These are phyloP conservation scores for Uloborus plumipes DNA, from an alignment of 2,888 invertebrate species.

Conservation along the genomic window DNA sequence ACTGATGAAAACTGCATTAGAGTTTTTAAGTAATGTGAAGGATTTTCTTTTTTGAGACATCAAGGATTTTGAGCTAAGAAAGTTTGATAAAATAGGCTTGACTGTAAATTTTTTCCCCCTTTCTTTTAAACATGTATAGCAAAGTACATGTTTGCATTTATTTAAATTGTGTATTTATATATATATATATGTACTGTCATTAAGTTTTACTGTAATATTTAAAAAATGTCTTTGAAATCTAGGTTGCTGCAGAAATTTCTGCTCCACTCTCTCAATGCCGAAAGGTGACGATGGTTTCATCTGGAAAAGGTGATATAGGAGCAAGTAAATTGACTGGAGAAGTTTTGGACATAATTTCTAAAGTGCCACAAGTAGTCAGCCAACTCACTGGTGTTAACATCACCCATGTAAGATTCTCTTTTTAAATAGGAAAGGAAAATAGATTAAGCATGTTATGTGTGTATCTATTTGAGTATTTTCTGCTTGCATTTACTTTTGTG, in stretches of 20 bases:
- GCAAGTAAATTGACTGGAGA: slow-evolving; percentile 95
- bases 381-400: slow-evolving; percentile 95
- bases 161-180: not conserved
- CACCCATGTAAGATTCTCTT: slow-evolving; percentile 69
- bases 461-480: not conserved
- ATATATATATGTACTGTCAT: not conserved
- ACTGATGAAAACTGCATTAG: too few species aligned
- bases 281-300: slow-evolving; percentile 96
- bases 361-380: slow-evolving; percentile 92
- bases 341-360: slow-evolving; percentile 91
- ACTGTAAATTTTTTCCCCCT: too few species aligned
- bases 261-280: slow-evolving; percentile 94
- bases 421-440: not conserved
- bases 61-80: too few species aligned
- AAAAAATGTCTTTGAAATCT: slow-evolving; percentile 31
- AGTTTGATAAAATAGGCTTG: too few species aligned
- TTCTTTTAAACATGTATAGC: not conserved
- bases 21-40: too few species aligned
- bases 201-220: not conserved
- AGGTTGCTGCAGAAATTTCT: slow-evolving; percentile 97
- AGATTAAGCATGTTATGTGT: too few species aligned
- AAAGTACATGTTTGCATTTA: not conserved
- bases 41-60: too few species aligned
- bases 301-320: slow-evolving; percentile 88
- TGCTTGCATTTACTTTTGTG: not conserved